These are phyloP conservation scores for Nineta flava DNA, from an alignment of 2,888 invertebrate species.

Conservation along the genomic window DNA sequence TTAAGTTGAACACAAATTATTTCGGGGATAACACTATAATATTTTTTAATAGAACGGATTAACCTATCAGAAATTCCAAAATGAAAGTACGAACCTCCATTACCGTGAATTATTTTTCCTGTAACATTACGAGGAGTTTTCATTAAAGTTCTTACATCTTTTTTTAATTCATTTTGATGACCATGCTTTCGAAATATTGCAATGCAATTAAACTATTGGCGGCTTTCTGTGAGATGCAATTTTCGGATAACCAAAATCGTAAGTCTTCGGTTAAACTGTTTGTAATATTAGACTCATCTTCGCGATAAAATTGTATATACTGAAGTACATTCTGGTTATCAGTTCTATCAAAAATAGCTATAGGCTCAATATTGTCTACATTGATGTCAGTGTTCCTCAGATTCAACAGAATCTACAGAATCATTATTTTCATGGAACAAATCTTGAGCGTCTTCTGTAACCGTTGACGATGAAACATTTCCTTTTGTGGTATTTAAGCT, in stretches of 20 bases:
- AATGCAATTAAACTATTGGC: constrained; percentile 2
- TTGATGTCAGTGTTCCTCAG: neutral
- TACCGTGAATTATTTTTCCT: constrained; percentile 4
- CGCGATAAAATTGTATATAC: neutral
- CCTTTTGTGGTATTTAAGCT: neutral
- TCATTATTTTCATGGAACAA: neutral
- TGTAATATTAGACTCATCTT: neutral
- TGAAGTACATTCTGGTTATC: constrained; percentile 5
- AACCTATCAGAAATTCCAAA: constrained; percentile 9
- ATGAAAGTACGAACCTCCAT: constrained; percentile 9
- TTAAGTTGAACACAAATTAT: constrained; percentile 11
- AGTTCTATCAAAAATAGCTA: constrained; percentile 15
- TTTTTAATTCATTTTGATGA: constrained; percentile 1
- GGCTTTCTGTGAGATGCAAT: neutral
- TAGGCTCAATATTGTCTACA: constrained; percentile 10
- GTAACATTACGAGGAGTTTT: constrained; percentile 10
- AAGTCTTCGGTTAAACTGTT: constrained; percentile 1
- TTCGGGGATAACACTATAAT: constrained; percentile 8
- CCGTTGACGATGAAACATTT: neutral
- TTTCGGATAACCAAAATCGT: constrained; percentile 1
- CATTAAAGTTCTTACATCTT: constrained; percentile 9
- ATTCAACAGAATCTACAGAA: neutral
- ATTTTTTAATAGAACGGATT: constrained; percentile 8
- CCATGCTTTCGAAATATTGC: constrained; percentile 1
- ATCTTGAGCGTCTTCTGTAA: neutral